Evolutionary conservation across 2,888 invertebrate species (phyloP), one percentile per base, ranked within the genome.

Genomic region (Scelioninae gen. 2): DNA sequence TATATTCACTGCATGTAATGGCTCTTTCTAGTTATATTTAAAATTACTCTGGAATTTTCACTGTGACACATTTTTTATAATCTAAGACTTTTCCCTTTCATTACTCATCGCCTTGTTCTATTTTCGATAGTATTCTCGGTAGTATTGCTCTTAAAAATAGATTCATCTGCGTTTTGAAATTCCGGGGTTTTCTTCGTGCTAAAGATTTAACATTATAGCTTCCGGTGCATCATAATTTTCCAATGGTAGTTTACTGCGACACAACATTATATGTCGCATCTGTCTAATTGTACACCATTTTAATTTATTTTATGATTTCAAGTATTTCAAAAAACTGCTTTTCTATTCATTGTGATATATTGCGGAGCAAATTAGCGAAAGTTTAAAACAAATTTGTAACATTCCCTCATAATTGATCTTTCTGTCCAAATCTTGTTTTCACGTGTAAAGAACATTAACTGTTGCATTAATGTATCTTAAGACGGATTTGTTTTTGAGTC

Each of bases 41-140:
- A n/a, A n/a, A n/a, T n/a, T n/a, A n/a, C n/a, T n/a, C n/a, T n/a
- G n/a, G n/a, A n/a, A 39, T 57, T 31, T 11, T 28, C 48, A 39
- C 1, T 18, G 64, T 71, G 61, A 55, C 64, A 64, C 50, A 71
- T 64, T 64, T 71, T 64, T 58, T 50, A 58, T 57, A 58, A 67
- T 65, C 58, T 57, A 22, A 50, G 10, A 16, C 71, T 73, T 68
- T 71, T 63, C 48, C 48, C 18, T 69, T 63, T 22, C 28, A 79
- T 78, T 77, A 77, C 65, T 71, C 76, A 75, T 78, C 71, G 79
- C 79, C 79, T 79, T 77, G 81, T 81, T 84, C 85, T 86, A 86
- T 86, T 86, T 85, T 83, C 73, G 83, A 81, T 79, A 80, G 80
- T 81, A 79, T 80, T 80, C 81, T 77, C 74, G 73, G 70, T 45